Base-by-base conservation (phyloP, 2,113 vertebrate species). In the Coreoperca whiteheadi region DNA sequence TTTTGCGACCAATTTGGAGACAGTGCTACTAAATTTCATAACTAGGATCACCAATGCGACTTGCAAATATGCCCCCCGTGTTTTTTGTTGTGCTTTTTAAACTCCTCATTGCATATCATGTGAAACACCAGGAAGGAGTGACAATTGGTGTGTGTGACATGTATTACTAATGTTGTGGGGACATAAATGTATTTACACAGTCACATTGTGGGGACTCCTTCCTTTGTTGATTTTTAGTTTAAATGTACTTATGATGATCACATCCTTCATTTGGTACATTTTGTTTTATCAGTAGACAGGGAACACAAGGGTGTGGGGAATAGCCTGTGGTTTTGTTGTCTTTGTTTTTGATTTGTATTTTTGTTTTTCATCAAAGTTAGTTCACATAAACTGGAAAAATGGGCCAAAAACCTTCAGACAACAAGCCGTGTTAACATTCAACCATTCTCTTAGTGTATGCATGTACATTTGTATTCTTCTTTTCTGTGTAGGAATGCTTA, bases 351-450 rank as follows among this genome's bases (percentile, higher is more conserved):
- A 74, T 63, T 77, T 71, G 18, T 18, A 73, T 70, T 77, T 74
- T 18, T 71, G 59, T 72, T 83, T 66, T 21, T 51, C 68, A 57
- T 43, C 30, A 50, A 82, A 23, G 16, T 20, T 59, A 70, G 61
- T 84, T 82, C 8, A 60, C 51, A 54, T 70, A 21, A 77, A 66
- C 67, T 79, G 10, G 30, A 41, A 61, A 16, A 59, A 71, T n/a
- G 14, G 6, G 54, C 28, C 77, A 71, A 74, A 85, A 70, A 25
- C 65, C 86, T 74, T 67, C 34, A 43, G 67, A 77, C n/a, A 77
- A 56, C 21, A 65, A 53, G 39, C 66, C 74, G 66, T 2, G 9
- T 50, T 74, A 83, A 69, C 46, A 46, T 53, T 61, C 25, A 75
- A 28, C 3, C 37, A 16, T 67, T 78, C 20, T 0, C 34, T 9